A percentile compares a stretch with the other conserved stretches of the same genome.
phyloP scores from a whole-genome alignment of 1,140 invertebrate genomes.

The Phenacoccus solenopsis region DNA sequence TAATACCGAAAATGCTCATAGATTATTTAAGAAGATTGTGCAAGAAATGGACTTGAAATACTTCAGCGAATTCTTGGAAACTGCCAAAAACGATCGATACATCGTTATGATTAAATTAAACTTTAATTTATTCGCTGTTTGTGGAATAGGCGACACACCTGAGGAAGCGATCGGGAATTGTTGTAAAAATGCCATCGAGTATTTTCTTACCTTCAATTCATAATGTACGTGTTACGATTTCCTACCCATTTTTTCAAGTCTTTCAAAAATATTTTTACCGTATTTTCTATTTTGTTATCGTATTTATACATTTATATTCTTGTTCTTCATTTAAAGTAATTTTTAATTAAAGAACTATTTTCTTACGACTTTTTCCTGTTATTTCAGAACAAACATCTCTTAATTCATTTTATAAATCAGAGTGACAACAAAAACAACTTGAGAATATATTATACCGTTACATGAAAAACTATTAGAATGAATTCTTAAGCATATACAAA shows the following conservation, averaged over 20 bases:
- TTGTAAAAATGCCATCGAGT: background rate
- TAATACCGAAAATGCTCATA: background rate
- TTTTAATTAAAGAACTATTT: too few species aligned
- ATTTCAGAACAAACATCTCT: too few species aligned
- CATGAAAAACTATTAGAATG: too few species aligned
- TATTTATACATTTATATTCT: background rate
- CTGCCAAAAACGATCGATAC: background rate
- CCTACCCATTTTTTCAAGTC: background rate
- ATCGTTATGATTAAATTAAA: background rate
- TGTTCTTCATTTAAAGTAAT: too few species aligned
- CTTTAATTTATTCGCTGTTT: background rate
- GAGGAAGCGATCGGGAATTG: background rate
- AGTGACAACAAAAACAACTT: too few species aligned
- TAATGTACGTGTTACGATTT: background rate
- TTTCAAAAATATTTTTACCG: too few species aligned
- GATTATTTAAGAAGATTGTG: background rate
- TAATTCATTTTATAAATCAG: too few species aligned
- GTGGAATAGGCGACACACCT: background rate
- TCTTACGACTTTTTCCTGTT: too few species aligned
- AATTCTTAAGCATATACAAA: too few species aligned
- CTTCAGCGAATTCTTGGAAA: background rate
- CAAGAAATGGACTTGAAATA: background rate
- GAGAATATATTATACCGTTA: too few species aligned
- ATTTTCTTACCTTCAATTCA: background rate
- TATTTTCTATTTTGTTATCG: background rate